Base-by-base conservation (phyloP, 2,113 vertebrate species). In the Menura novaehollandiae region DNA sequence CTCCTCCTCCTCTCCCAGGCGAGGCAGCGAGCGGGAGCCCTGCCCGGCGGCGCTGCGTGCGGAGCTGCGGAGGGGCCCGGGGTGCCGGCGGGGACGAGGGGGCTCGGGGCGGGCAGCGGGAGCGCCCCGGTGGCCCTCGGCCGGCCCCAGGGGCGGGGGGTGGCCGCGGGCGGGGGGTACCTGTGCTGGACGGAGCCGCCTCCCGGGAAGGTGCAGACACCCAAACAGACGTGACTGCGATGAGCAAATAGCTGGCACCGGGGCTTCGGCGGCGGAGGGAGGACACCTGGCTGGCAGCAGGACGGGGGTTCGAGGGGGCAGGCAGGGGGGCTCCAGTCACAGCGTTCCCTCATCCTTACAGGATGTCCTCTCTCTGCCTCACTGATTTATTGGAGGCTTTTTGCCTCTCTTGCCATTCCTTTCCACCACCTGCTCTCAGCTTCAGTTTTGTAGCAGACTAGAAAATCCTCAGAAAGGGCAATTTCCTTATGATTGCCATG, bases 161-260 rank as follows among this genome's bases (percentile, higher is more conserved):
- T 95, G 82, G 22, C 30, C 59, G 46, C 21, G 53, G 91, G 76
- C 68, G 30, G 49, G 52, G 89, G 89, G 95, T 94, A 76, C 92
- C 95, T 24, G 85, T 23, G 78, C 64, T 81, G 90, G 91, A n/a
- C 84, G 62, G 76, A 93, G 81, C 80, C 62, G 56, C 81, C 89
- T 95, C 91, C 76, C 23, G 80, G 92, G 85, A 90, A 94, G 78
- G 94, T 35, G 81, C 85, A 97, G 97, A 97, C 96, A 98, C 93
- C 95, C 97, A 97, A 97, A 98, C 97, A 98, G 94, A 98, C 98
- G 96, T 98, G 98, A 97, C 97, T 73, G 96, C 84, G 94, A 94
- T 96, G 93, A 96, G 93, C 93, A 97, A 98, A 94, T 87, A 96
- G 28, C 60, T 78, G n/a, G 80, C 52, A 88, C 74, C 62, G 46